phyloP scores from a whole-genome alignment of 2,113 vertebrate genomes.

The Halichoeres trimaculatus region DNA sequence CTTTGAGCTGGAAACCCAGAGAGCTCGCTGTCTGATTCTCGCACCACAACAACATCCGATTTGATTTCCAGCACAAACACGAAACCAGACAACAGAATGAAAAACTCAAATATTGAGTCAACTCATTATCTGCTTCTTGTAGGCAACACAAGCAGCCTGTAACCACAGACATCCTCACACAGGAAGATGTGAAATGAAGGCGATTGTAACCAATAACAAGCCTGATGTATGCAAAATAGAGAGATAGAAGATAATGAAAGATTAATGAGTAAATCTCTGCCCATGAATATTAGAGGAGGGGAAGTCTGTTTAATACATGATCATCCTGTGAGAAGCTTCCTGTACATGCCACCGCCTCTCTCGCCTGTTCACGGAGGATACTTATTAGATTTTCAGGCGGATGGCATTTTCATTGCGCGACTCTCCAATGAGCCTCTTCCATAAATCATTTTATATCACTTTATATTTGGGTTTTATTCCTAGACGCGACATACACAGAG shows the following conservation, averaged over 20 bases:
- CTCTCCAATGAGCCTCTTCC: conserved; percentile 57
- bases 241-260: conserved; percentile 81
- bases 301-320: conserved; percentile 83
- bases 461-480: conserved; percentile 54
- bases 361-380: conserved; percentile 56
- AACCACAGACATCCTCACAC: background rate
- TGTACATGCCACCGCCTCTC: conserved; percentile 69
- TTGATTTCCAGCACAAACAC: conserved; percentile 3
- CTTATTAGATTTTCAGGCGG: conserved; percentile 70
- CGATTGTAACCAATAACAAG: conserved; percentile 56
- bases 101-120: conserved; percentile 34
- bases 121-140: conserved; percentile 26
- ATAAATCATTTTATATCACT: conserved; percentile 68
- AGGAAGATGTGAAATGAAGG: conserved; percentile 38
- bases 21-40: conserved; percentile 6
- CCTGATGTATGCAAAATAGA: conserved; percentile 72
- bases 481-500: conserved; percentile 29
- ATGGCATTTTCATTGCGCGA: conserved; percentile 76
- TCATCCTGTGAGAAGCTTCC: conserved; percentile 74
- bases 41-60: conserved; percentile 1
- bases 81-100: conserved; percentile 12
- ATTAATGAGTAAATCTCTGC: conserved; percentile 82
- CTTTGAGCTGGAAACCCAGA: conserved; percentile 25
- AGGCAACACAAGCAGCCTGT: conserved; percentile 5
- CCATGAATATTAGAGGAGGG: conserved; percentile 83